These are phyloP conservation scores for Phrynocephalus guinanensis DNA, from an alignment of 2,797 vertebrate species.

Conservation along the genomic window DNA sequence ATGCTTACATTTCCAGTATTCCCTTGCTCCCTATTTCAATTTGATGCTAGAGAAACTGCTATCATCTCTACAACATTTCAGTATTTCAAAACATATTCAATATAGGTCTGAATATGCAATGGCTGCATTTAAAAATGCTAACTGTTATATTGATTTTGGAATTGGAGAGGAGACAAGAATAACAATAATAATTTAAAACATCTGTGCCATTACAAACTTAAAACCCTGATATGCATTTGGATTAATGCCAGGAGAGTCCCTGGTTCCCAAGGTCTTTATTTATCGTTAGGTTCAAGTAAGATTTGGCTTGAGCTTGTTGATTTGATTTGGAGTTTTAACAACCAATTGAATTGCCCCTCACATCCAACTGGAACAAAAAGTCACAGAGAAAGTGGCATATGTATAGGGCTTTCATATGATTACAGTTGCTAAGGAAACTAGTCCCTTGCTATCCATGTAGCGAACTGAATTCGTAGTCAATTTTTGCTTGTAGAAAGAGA, in stretches of 20 bases:
- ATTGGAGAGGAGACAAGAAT: neutral
- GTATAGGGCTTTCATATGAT: slow-evolving; percentile 15
- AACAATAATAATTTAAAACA: neutral
- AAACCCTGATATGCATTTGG: neutral
- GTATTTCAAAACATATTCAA: neutral
- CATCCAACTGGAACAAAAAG: neutral
- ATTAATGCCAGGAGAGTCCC: neutral
- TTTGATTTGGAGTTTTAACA: slow-evolving; percentile 39
- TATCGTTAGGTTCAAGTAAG: neutral
- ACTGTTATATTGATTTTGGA: neutral
- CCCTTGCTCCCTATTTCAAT: neutral
- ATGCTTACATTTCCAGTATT: neutral
- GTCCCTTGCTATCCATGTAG: slow-evolving; percentile 34
- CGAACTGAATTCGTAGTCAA: neutral
- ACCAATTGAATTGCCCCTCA: rapidly evolving
- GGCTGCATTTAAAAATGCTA: neutral
- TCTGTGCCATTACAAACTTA: neutral
- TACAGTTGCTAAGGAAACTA: slow-evolving; percentile 59
- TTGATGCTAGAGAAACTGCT: neutral
- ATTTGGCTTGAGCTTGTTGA: slow-evolving; percentile 12
- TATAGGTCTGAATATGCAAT: neutral
- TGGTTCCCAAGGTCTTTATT: neutral
- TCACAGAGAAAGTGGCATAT: slow-evolving; percentile 9
- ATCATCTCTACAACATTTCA: neutral
- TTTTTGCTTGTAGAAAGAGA: neutral